phyloP scores from a whole-genome alignment of 2,888 invertebrate species.

The Perdita meconis region DNA sequence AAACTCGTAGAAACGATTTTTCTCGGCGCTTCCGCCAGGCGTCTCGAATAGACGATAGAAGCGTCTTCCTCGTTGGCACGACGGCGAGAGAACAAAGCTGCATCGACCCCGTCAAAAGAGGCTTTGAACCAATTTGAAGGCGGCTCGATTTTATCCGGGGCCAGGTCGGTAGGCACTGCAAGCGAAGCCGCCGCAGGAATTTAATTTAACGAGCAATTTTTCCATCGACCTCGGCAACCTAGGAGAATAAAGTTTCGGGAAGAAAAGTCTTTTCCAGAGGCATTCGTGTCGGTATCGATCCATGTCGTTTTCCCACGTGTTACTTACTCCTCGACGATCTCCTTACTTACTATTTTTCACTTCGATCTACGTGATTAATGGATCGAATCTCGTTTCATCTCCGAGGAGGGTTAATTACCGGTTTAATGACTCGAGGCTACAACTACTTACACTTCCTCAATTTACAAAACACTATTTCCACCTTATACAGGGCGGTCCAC shows the following conservation, averaged over 20 bases:
- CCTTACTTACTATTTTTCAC: not conserved
- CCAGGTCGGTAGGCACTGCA: slow-evolving; percentile 23
- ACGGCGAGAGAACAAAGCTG: slow-evolving; percentile 8
- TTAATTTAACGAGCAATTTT: slow-evolving; percentile 59
- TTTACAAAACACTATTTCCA: too few relatives aligned
- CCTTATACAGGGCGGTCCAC: too few relatives aligned
- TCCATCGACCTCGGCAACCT: slow-evolving; percentile 41
- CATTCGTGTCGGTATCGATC: slow-evolving; percentile 43
- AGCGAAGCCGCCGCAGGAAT: slow-evolving; percentile 40
- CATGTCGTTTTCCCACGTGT: slow-evolving; percentile 13
- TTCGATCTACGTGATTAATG: not conserved
- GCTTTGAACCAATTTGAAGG: slow-evolving; percentile 40
- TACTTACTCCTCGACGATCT: slow-evolving; percentile 3
- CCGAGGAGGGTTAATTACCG: too few relatives aligned
- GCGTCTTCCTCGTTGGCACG: too few relatives aligned
- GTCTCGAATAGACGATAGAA: not conserved
- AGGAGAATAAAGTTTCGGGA: slow-evolving; percentile 51
- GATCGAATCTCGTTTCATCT: not conserved
- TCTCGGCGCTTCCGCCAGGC: not conserved
- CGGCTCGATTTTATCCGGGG: slow-evolving; percentile 40
- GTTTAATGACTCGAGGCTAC: too few relatives aligned
- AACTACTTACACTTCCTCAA: too few relatives aligned
- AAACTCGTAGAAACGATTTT: slow-evolving; percentile 2
- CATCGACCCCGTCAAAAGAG: slow-evolving; percentile 27
- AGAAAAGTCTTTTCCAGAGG: slow-evolving; percentile 40